Evolutionary conservation across 1,140 invertebrate genomes (phyloP).

Genomic region (Zaprionus lachaisei): DNA sequence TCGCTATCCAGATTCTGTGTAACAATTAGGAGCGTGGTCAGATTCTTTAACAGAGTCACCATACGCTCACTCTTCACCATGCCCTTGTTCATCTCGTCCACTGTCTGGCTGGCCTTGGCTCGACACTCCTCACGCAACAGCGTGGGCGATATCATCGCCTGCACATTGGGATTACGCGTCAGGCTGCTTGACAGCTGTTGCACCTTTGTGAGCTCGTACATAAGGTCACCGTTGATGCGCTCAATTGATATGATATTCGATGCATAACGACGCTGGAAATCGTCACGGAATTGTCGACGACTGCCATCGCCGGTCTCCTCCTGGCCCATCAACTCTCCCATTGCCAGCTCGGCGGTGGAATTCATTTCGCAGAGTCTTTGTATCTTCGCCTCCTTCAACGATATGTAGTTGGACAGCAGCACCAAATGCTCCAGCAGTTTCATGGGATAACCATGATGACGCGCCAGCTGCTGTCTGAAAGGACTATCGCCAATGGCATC

Average conservation of each 20-base stretch:
- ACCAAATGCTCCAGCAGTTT: conserved; percentile 95
- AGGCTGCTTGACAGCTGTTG: conserved; percentile 94
- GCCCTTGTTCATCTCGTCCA: conserved; percentile 89
- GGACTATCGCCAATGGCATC: conserved; percentile 76
- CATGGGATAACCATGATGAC: conserved; percentile 90
- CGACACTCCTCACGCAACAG: conserved; percentile 94
- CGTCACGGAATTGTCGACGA: conserved; percentile 86
- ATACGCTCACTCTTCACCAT: conserved; percentile 87
- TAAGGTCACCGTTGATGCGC: conserved; percentile 94
- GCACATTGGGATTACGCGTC: conserved; percentile 93
- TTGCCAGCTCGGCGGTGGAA: conserved; percentile 93
- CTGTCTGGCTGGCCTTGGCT: conserved; percentile 92
- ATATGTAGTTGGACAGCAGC: conserved; percentile 93
- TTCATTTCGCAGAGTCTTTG: conserved; percentile 94
- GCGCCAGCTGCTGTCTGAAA: conserved; percentile 55
- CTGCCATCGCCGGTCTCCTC: conserved; percentile 52
- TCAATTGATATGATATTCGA: conserved; percentile 95
- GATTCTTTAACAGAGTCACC: conserved; percentile 92
- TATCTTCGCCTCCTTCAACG: conserved; percentile 93
- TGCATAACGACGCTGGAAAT: conserved; percentile 96
- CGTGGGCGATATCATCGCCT: conserved; percentile 94
- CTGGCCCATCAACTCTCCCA: conserved; percentile 85
- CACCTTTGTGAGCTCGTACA: conserved; percentile 93
- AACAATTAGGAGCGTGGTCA: conserved; percentile 96
- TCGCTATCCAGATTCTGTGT: conserved; percentile 96